These are phyloP conservation scores for Crocidura indochinensis DNA, from an alignment of 2,797 vertebrate species.

Conservation along the genomic window DNA sequence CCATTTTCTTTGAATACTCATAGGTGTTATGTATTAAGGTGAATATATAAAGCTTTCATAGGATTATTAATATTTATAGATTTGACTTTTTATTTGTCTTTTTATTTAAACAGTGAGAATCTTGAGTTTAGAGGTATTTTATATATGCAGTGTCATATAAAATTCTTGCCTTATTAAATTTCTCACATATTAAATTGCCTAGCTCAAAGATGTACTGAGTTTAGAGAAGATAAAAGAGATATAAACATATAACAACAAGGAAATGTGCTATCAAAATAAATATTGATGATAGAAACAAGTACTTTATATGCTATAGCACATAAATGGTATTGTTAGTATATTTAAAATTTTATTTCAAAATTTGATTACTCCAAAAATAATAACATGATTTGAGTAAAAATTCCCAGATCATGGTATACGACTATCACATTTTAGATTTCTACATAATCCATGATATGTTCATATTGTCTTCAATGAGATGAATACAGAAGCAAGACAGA, in stretches of 20 bases:
- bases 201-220: slow-evolving; percentile 34
- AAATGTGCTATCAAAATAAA: slow-evolving; percentile 21
- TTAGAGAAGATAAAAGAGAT: neutral
- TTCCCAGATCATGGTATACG: neutral
- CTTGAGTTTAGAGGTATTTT: slow-evolving; percentile 45
- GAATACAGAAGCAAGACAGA: too few relatives aligned
- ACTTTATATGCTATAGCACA: neutral
- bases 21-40: neutral
- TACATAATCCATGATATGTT: neutral
- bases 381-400: slow-evolving; percentile 19
- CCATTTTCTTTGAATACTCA: neutral
- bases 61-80: neutral
- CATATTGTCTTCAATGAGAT: too few relatives aligned
- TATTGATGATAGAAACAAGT: neutral
- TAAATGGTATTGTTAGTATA: neutral
- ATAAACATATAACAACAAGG: slow-evolving; percentile 1
- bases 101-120: neutral
- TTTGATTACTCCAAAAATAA: neutral
- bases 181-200: neutral
- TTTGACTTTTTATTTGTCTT: slow-evolving; percentile 28
- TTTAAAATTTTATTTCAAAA: slow-evolving; percentile 9
- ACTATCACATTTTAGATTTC: slow-evolving; percentile 10
- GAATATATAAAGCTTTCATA: neutral
- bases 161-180: slow-evolving; percentile 23
- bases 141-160: neutral